A percentile compares a stretch with the other conserved stretches of the same genome.
Conservation (phyloP, 2,888 invertebrate species). For the Drosophila phalerata region DNA sequence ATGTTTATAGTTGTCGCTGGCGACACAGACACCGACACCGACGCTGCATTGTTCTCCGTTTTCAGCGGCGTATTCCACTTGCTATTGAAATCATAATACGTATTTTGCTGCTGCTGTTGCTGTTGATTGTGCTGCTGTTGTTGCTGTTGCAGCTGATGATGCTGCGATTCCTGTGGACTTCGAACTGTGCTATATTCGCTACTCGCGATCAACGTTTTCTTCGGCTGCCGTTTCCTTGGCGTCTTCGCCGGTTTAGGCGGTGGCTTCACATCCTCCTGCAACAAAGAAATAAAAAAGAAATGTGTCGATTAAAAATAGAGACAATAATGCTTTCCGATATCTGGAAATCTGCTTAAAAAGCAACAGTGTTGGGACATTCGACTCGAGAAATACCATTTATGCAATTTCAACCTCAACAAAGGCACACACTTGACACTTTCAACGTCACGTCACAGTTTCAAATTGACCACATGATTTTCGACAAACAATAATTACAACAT, state of each 20-base stretch:
- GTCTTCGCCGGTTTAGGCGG: slow-evolving; percentile 83
- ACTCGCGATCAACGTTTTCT: slow-evolving; percentile 82
- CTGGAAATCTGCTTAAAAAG: slow-evolving; percentile 8
- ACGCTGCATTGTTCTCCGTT: slow-evolving; percentile 82
- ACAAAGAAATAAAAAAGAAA: slow-evolving; percentile 27
- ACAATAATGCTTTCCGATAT: neutral
- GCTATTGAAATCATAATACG: slow-evolving; percentile 93
- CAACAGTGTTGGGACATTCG: slow-evolving; percentile 29
- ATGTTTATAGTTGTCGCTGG: slow-evolving; percentile 83
- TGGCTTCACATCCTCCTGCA: slow-evolving; percentile 83
- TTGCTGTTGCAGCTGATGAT: slow-evolving; percentile 79
- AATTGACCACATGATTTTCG: slow-evolving; percentile 67
- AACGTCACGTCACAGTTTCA: slow-evolving; percentile 84
- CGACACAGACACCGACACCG: slow-evolving; percentile 82
- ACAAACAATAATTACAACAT: slow-evolving; percentile 9
- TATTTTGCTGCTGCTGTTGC: slow-evolving; percentile 83
- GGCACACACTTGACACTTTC: slow-evolving; percentile 34
- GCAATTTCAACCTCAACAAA: slow-evolving; percentile 58
- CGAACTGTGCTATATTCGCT: slow-evolving; percentile 80
- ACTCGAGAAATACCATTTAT: slow-evolving; percentile 50
- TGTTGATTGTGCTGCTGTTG: slow-evolving; percentile 79
- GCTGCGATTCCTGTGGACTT: slow-evolving; percentile 80
- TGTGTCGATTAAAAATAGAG: neutral
- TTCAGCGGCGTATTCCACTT: slow-evolving; percentile 90
- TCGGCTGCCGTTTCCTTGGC: slow-evolving; percentile 84